Evolutionary conservation across 2,888 invertebrate species (phyloP).

Genomic region (Calameuta pallipes): DNA sequence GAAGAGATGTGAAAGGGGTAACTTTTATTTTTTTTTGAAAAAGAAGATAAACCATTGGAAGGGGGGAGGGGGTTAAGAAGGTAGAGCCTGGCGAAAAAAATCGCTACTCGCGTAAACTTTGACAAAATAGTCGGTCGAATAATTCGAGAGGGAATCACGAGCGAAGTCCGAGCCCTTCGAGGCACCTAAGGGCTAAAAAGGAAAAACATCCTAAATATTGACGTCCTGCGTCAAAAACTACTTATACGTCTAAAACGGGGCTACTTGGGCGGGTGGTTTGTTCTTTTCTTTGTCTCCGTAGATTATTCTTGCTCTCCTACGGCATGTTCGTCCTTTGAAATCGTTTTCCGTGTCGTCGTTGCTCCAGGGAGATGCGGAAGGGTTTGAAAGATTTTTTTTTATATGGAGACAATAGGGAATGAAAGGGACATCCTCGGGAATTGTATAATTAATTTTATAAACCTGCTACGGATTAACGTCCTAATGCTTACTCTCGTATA

Average conservation of each 20-base stretch:
- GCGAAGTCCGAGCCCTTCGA: constrained; percentile 53
- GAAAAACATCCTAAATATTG: constrained; percentile 37
- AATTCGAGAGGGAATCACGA: constrained; percentile 22
- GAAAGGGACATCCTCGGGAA: constrained; percentile 11
- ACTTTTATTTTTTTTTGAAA: neutral
- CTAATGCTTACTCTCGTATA: constrained; percentile 39
- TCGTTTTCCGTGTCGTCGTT: neutral
- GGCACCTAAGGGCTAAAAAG: constrained; percentile 53
- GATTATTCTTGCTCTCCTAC: neutral
- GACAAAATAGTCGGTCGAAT: neutral
- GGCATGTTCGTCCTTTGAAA: neutral
- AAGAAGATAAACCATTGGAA: neutral
- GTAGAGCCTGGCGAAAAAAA: neutral
- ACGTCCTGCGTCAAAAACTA: constrained; percentile 64
- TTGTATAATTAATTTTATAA: constrained; percentile 30
- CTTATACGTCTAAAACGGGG: constrained; percentile 29
- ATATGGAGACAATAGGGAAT: neutral
- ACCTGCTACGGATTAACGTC: constrained; percentile 19
- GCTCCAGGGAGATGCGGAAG: neutral
- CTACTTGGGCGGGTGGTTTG: neutral
- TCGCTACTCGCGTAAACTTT: neutral
- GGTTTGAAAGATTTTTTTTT: neutral
- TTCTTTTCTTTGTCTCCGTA: neutral
- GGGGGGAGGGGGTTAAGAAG: neutral
- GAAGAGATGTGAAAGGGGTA: neutral